A percentile compares a stretch with the other conserved stretches of the same genome.
Evolutionary conservation across 1,140 invertebrate species (phyloP).

Genomic region (Anthonomus grandis): DNA sequence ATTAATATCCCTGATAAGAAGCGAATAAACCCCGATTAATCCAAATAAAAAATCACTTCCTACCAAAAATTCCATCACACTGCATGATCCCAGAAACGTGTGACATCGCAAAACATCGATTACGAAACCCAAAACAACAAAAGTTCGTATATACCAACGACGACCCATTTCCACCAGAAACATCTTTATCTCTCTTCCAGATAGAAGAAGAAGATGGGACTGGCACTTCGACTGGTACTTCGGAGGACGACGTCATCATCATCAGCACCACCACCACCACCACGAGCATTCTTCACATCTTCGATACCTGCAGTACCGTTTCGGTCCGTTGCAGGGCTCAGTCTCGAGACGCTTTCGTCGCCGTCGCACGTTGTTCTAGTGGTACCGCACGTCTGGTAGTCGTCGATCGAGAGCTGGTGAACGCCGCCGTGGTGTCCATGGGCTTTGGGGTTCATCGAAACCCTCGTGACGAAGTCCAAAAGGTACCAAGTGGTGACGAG

Average conservation of each 20-base stretch:
- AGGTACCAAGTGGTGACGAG: not conserved
- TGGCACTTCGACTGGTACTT: not conserved
- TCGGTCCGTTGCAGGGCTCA: slow-evolving; percentile 49
- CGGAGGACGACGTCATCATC: slow-evolving; percentile 49
- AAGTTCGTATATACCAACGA: too few species aligned
- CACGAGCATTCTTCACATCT: slow-evolving; percentile 53
- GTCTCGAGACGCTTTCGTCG: slow-evolving; percentile 37
- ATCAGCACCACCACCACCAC: too few species aligned
- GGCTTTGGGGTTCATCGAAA: slow-evolving; percentile 18
- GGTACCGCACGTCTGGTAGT: slow-evolving; percentile 26
- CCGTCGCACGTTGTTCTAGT: slow-evolving; percentile 15
- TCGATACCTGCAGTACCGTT: slow-evolving; percentile 52
- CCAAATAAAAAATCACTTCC: too few species aligned
- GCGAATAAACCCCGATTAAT: too few species aligned
- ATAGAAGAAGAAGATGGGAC: slow-evolving; percentile 46
- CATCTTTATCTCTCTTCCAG: slow-evolving; percentile 38
- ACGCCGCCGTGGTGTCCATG: slow-evolving; percentile 24
- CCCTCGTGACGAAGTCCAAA: not conserved
- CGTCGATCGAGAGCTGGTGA: slow-evolving; percentile 22
- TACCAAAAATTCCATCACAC: not conserved
- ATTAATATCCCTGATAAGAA: too few species aligned
- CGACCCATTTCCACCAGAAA: not conserved
- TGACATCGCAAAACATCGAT: too few species aligned
- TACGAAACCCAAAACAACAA: not conserved
- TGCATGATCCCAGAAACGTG: too few species aligned